Percentiles rank a stretch among this genome's conserved stretches.
Conservation (phyloP, 2,113 vertebrate genomes). For the Syrmaticus mikado region DNA sequence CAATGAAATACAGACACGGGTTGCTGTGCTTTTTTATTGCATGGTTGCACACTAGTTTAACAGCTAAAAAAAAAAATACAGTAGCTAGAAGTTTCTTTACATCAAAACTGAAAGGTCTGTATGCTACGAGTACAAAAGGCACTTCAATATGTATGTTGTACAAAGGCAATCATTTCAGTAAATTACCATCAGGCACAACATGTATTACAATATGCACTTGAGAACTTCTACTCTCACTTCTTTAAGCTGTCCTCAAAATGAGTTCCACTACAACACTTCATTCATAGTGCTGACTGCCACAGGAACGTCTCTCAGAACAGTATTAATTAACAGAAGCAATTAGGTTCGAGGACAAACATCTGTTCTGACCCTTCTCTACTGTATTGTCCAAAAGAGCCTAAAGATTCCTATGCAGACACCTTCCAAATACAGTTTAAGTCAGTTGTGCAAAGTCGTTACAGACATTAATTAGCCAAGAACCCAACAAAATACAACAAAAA, state of each 20-base stretch:
- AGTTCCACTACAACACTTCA: not conserved
- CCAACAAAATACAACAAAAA: not conserved
- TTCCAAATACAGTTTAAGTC: not conserved
- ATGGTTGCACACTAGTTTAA: not conserved
- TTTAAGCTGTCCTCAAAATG: not conserved
- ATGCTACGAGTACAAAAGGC: not conserved
- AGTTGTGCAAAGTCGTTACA: not conserved
- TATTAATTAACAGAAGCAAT: not conserved
- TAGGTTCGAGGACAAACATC: not conserved
- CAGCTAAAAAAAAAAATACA: slow-evolving; percentile 50
- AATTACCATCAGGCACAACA: not conserved
- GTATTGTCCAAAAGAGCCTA: not conserved
- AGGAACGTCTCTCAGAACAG: not conserved
- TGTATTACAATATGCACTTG: not conserved
- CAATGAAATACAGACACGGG: not conserved
- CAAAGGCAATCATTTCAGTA: not conserved
- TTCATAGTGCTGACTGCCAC: not conserved
- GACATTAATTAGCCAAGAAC: not conserved
- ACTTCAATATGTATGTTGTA: not conserved
- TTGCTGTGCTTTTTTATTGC: slow-evolving; percentile 57
- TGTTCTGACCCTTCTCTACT: not conserved
- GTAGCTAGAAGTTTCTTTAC: slow-evolving; percentile 9
- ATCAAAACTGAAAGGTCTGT: not conserved
- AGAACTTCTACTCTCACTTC: not conserved
- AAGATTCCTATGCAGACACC: not conserved